phyloP scores from a whole-genome alignment of 1,140 invertebrate genomes.

The Pogonognathellus flavescens region DNA sequence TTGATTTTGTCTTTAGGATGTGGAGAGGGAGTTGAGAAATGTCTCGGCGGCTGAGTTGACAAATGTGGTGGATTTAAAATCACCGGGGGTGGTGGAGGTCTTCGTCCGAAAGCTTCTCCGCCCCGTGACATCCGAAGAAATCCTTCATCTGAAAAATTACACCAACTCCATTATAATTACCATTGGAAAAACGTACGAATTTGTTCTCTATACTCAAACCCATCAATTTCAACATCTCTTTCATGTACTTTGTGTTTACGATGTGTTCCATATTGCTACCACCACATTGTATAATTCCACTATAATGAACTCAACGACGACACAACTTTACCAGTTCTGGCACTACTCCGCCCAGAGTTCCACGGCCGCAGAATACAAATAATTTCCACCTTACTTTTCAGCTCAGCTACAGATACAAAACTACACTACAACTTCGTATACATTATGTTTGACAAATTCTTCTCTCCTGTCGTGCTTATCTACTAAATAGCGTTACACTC shows the following conservation, averaged over 20 bases:
- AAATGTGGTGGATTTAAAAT: slow-evolving; percentile 65
- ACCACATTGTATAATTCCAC: no score
- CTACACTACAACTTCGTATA: no score
- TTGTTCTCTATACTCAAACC: background rate
- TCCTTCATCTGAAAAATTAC: slow-evolving; percentile 67
- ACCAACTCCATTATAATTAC: slow-evolving; percentile 50
- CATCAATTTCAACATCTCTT: slow-evolving; percentile 1
- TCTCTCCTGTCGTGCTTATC: no score
- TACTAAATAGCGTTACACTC: slow-evolving; percentile 12
- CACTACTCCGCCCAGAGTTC: background rate
- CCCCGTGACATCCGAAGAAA: slow-evolving; percentile 67
- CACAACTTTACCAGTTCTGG: background rate
- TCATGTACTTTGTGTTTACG: slow-evolving; percentile 8
- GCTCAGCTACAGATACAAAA: no score
- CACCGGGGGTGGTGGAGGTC: slow-evolving; percentile 66
- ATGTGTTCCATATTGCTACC: no score
- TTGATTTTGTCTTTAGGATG: slow-evolving; percentile 52
- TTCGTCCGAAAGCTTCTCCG: slow-evolving; percentile 66
- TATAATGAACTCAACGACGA: no score
- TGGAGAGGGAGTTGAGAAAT: slow-evolving; percentile 57
- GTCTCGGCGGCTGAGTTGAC: slow-evolving; percentile 64
- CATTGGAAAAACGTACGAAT: background rate
- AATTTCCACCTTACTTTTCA: background rate
- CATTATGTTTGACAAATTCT: no score
- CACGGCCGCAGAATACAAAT: background rate